Evolutionary conservation across 2,797 vertebrate species (phyloP), one percentile per base, ranked within the genome.

Genomic region (Coccyzus lansbergi): DNA sequence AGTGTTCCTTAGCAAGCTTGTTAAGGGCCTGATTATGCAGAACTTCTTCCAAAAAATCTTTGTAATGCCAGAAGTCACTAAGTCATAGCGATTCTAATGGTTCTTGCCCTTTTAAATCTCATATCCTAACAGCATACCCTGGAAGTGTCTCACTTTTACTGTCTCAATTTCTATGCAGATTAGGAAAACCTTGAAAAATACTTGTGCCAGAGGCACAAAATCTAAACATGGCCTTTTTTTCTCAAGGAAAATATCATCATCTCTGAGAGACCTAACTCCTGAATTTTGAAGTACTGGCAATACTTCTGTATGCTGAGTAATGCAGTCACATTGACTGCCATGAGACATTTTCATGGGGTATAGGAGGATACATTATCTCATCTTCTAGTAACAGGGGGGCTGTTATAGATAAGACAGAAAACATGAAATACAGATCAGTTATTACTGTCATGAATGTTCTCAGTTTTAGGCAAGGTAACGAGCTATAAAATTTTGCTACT

Each of bases 301-400:
- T 31, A 64, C 3, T 75, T 74, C 40, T 49, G 4, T 36, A 24
- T 20, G 1, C n/a, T 75, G 3, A 67, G 24, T 18, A 49, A 75
- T 11, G 28, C 16, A 67, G 49, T 36, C 13, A 24, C 29, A 36
- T 6, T 33, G 21, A 18, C 28, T 83, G 88, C 52, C 34, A n/a
- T 9, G 15, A 67, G 11, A 83, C 38, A 49, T 4, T 31, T 83
- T 9, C 13, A 51, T 20, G 28, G 13, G 12, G 3, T 56, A 44
- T 15, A 75, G 34, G 77, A 67, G 4, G 7, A 74, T 76, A 76
- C 84, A 64, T 24, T 76, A 86, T 72, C 5, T 52, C 40, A 29
- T 26, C 3, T 7, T 9, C 19, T 2, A 0, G 16, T 55, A 7
- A 44, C 1, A 51, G 10, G 29, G 46, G 9, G 10, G 46, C 21